Evolutionary conservation across 2,797 vertebrate genomes (phyloP).

Genomic region (Pelodytes ibericus): DNA sequence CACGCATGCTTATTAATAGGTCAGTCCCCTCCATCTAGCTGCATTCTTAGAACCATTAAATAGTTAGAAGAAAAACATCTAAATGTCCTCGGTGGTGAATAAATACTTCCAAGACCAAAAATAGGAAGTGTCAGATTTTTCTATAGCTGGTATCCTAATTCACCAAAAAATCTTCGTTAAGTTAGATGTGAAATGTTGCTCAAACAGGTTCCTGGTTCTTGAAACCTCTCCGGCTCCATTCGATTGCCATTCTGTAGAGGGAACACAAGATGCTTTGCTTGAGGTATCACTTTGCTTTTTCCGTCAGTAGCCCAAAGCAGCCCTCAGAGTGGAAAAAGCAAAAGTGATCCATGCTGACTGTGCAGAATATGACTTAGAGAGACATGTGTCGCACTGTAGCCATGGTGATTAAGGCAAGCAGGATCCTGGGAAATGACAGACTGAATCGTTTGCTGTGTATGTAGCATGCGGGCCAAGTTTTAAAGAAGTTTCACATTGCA

Average conservation of each 20-base stretch:
- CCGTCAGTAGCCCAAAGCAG: slow-evolving; percentile 75
- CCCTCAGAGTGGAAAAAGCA: slow-evolving; percentile 65
- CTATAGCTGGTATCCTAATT: slow-evolving; percentile 58
- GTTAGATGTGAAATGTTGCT: slow-evolving; percentile 60
- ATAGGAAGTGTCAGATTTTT: slow-evolving; percentile 61
- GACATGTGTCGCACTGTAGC: slow-evolving; percentile 49
- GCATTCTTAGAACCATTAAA: slow-evolving; percentile 78
- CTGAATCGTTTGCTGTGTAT: slow-evolving; percentile 28
- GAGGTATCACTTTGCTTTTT: slow-evolving; percentile 75
- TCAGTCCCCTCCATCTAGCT: slow-evolving; percentile 83
- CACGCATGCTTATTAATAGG: slow-evolving; percentile 82
- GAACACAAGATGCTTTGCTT: slow-evolving; percentile 92
- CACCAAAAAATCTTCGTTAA: slow-evolving; percentile 25
- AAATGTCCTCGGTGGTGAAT: slow-evolving; percentile 57
- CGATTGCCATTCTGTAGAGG: slow-evolving; percentile 85
- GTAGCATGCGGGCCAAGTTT: background rate
- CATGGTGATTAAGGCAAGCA: slow-evolving; percentile 56
- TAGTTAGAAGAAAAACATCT: slow-evolving; percentile 62
- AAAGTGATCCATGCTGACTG: slow-evolving; percentile 59
- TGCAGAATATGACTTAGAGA: slow-evolving; percentile 55
- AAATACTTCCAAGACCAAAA: slow-evolving; percentile 61
- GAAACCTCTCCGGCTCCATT: slow-evolving; percentile 73
- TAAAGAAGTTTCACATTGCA: slow-evolving; percentile 40
- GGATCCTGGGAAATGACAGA: slow-evolving; percentile 28
- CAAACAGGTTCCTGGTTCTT: slow-evolving; percentile 69